Evolutionary conservation across 1,140 invertebrate species (phyloP).

Genomic region (Dolichoris vasculosae): DNA sequence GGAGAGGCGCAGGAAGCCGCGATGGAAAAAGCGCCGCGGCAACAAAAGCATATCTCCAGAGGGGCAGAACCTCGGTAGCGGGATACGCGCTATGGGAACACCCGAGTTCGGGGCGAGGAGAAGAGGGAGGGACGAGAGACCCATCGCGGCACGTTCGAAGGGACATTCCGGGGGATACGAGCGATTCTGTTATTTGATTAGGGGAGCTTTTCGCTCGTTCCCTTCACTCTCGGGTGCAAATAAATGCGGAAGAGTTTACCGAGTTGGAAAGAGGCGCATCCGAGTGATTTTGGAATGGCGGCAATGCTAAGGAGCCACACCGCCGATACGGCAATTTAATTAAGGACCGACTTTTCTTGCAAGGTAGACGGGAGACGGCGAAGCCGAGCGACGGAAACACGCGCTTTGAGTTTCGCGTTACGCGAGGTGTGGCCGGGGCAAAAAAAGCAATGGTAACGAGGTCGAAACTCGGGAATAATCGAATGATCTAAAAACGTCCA

Average conservation of each 20-base stretch:
- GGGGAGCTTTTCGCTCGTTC: conserved; percentile 13
- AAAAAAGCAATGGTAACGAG: neutral
- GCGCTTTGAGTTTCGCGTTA: too few species aligned
- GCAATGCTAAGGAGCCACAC: too few species aligned
- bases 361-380: neutral
- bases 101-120: neutral
- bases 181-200: conserved; percentile 43
- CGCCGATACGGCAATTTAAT: neutral
- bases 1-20: neutral
- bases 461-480: too few species aligned
- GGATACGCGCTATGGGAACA: neutral
- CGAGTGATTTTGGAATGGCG: neutral
- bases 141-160: too few species aligned
- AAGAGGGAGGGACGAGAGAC: too few species aligned
- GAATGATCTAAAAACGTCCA: too few species aligned
- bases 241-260: conserved; percentile 34
- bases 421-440: neutral
- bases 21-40: neutral
- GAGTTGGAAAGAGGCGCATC: neutral
- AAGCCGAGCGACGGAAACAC: too few species aligned
- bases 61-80: neutral
- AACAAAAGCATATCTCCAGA: conserved; percentile 24
- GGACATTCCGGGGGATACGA: conserved; percentile 28
- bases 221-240: neutral
- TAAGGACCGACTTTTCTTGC: neutral